Evolutionary conservation across 2,888 invertebrate genomes (phyloP).

Genomic region (Arge pagana): DNA sequence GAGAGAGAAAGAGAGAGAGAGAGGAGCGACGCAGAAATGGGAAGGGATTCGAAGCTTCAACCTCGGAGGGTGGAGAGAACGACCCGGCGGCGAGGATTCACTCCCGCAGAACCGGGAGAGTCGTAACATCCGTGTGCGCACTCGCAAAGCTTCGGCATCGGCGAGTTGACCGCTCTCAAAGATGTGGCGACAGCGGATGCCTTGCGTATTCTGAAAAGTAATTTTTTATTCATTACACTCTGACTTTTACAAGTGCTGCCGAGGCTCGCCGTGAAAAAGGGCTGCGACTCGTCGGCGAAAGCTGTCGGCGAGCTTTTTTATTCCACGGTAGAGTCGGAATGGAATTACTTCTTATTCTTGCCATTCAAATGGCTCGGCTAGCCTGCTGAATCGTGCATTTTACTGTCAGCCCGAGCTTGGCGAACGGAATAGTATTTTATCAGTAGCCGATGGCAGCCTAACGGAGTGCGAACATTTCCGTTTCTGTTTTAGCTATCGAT

Average conservation of each 20-base stretch:
- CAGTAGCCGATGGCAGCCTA: too few relatives aligned
- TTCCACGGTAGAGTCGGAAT: too few relatives aligned
- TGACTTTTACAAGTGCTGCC: slow-evolving; percentile 38
- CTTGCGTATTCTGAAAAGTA: slow-evolving; percentile 30
- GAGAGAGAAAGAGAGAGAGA: slow-evolving; percentile 10
- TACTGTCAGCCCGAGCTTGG: too few relatives aligned
- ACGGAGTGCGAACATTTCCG: too few relatives aligned
- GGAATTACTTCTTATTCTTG: too few relatives aligned
- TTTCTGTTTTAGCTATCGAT: too few relatives aligned
- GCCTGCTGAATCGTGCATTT: too few relatives aligned
- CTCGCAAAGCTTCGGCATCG: slow-evolving; percentile 11
- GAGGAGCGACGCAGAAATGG: slow-evolving; percentile 28
- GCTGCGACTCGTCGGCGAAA: slow-evolving; percentile 26
- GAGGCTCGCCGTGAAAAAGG: slow-evolving; percentile 33
- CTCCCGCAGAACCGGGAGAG: neutral
- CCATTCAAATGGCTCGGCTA: too few relatives aligned
- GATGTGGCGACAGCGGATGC: slow-evolving; percentile 45
- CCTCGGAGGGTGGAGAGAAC: neutral
- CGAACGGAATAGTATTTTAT: too few relatives aligned
- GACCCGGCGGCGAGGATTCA: too few relatives aligned
- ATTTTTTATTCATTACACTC: slow-evolving; percentile 48
- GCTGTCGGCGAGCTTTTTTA: slow-evolving; percentile 1
- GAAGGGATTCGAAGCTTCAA: slow-evolving; percentile 19
- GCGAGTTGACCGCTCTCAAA: slow-evolving; percentile 47
- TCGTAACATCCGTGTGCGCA: slow-evolving; percentile 7